Evolutionary conservation across 2,888 invertebrate genomes (phyloP).

Genomic region (Drosophila anomalata): DNA sequence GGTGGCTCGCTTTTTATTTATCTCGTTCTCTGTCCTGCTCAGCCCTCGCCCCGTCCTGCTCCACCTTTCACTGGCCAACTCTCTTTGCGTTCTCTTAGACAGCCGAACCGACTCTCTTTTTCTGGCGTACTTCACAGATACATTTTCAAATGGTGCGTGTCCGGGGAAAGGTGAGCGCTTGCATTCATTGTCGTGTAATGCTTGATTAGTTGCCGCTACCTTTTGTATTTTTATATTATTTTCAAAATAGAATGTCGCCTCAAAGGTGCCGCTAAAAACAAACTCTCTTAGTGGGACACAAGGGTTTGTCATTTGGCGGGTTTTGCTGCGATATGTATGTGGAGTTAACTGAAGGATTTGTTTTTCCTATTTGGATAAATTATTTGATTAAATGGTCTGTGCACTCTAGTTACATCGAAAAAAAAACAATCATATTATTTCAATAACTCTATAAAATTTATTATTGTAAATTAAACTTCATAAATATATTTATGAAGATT

Average conservation of each 20-base stretch:
- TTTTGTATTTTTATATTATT: conserved; percentile 12
- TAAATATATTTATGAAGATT: no score
- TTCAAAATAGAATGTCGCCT: conserved; percentile 25
- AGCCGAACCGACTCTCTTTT: conserved; percentile 20
- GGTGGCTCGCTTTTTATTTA: conserved; percentile 17
- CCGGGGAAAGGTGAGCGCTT: conserved; percentile 9
- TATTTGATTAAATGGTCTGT: not conserved
- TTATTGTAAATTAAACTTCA: not conserved
- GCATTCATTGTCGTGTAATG: conserved; percentile 13
- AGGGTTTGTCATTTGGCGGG: not conserved
- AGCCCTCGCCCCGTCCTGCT: conserved; percentile 44
- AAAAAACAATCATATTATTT: not conserved
- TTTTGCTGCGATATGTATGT: not conserved
- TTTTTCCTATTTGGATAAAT: not conserved
- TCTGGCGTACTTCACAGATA: conserved; percentile 22
- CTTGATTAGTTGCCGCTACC: conserved; percentile 23
- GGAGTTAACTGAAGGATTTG: not conserved
- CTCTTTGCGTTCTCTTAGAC: conserved; percentile 34
- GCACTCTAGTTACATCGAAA: not conserved
- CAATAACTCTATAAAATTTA: not conserved
- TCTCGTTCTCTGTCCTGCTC: conserved; percentile 54
- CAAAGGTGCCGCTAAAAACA: conserved; percentile 11
- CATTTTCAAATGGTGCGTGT: not conserved
- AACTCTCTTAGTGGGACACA: conserved; percentile 3
- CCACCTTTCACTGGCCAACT: not conserved